Conservation (phyloP, 2,113 vertebrate species). For the Orcinus orca region DNA sequence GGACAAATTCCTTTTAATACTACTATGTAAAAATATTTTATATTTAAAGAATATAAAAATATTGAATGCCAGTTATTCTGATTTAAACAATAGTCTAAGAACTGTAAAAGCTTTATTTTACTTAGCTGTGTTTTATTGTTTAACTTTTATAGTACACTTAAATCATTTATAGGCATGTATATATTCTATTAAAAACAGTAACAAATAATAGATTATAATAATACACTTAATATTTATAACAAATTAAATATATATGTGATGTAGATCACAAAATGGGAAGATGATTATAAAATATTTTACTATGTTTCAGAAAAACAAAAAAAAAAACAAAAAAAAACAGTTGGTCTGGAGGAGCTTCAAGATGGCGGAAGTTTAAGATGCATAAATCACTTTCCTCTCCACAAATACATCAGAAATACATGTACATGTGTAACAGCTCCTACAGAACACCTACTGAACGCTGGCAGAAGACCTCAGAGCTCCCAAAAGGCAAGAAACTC, state of each 20-base stretch:
- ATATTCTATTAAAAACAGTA: neutral
- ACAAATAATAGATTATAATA: neutral
- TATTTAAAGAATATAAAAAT: neutral
- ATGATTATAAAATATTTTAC: neutral
- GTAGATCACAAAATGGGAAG: neutral
- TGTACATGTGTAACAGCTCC: too few relatives aligned
- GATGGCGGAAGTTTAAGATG: too few relatives aligned
- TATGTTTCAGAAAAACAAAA: neutral
- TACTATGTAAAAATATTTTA: neutral
- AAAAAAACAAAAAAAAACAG: too few relatives aligned
- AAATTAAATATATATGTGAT: neutral
- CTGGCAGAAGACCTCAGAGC: too few relatives aligned
- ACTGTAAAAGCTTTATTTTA: neutral
- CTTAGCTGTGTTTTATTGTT: neutral
- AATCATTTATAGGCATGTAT: neutral
- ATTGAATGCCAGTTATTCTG: neutral
- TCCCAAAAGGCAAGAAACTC: too few relatives aligned
- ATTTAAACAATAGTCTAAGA: neutral
- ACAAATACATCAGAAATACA: too few relatives aligned
- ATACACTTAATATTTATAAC: neutral
- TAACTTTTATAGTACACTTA: conserved; percentile 3
- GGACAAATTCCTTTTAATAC: neutral
- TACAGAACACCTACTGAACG: too few relatives aligned
- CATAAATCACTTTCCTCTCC: too few relatives aligned
- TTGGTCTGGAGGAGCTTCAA: too few relatives aligned